Percentiles rank a stretch among this genome's conserved stretches.
Evolutionary conservation across 1,140 invertebrate species (phyloP).

Genomic region (honey bee (Apis mellifera)): DNA sequence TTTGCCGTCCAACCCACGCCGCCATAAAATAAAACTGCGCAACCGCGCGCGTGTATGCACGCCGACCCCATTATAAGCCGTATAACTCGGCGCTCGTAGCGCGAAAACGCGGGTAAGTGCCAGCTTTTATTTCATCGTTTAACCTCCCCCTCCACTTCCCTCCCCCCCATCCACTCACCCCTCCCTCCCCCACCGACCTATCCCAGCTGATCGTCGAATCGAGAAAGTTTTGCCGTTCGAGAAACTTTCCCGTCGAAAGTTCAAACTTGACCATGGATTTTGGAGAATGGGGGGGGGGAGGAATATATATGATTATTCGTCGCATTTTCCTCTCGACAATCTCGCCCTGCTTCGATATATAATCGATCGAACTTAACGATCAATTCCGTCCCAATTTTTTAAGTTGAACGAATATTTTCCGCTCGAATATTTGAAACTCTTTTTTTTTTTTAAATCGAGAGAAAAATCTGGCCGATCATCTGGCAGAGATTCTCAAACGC

Average conservation of each 20-base stretch:
- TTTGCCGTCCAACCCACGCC: slow-evolving; percentile 66
- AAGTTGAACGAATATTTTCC: no score
- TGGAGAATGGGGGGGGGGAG: neutral
- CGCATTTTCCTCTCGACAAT: no score
- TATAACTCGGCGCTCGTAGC: slow-evolving; percentile 64
- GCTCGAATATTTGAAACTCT: no score
- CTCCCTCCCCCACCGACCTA: neutral
- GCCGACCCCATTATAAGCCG: slow-evolving; percentile 71
- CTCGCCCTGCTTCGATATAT: no score
- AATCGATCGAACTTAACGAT: no score
- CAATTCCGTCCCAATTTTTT: no score
- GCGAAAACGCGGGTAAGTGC: slow-evolving; percentile 49
- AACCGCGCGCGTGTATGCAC: slow-evolving; percentile 56
- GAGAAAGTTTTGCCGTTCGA: neutral
- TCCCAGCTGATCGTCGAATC: neutral
- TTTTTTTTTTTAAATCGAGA: no score
- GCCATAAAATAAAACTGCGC: slow-evolving; percentile 77
- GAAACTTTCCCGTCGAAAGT: neutral
- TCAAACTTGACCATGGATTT: neutral
- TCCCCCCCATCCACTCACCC: no score
- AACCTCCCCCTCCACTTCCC: neutral
- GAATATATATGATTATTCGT: no score
- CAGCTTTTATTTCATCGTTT: slow-evolving; percentile 19
- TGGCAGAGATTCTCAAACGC: no score
- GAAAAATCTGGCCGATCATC: no score